Evolutionary conservation across 2,113 vertebrate genomes (phyloP).

Genomic region (Etia nguti): DNA sequence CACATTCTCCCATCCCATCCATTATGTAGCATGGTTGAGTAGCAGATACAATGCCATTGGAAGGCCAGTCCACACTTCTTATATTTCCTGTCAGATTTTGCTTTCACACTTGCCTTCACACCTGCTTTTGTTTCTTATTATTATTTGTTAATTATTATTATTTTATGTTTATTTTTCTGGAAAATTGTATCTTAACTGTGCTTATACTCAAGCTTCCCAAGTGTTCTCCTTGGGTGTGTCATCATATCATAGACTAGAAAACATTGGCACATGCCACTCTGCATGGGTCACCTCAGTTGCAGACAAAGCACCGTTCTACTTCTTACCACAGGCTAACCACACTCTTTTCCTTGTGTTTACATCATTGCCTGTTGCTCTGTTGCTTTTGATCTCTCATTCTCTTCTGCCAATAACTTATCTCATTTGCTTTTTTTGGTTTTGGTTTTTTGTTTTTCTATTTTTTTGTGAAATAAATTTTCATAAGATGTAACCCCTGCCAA

Average conservation of each 20-base stretch:
- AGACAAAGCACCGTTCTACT: slow-evolving; percentile 53
- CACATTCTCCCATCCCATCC: slow-evolving; percentile 86
- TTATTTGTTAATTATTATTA: background rate
- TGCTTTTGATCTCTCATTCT: slow-evolving; percentile 71
- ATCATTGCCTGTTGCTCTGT: slow-evolving; percentile 75
- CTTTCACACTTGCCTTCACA: slow-evolving; percentile 53
- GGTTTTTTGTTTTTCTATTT: background rate
- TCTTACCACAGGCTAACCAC: slow-evolving; percentile 36
- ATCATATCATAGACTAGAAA: slow-evolving; percentile 56
- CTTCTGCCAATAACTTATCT: slow-evolving; percentile 50
- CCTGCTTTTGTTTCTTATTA: slow-evolving; percentile 24
- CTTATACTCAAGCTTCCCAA: slow-evolving; percentile 58
- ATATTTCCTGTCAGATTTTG: slow-evolving; percentile 42
- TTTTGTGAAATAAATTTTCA: slow-evolving; percentile 63
- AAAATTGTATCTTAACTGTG: slow-evolving; percentile 62
- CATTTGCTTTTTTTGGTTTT: slow-evolving; percentile 56
- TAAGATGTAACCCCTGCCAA: slow-evolving; percentile 61
- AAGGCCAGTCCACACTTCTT: slow-evolving; percentile 63
- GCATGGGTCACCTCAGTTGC: slow-evolving; percentile 66
- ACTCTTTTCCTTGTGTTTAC: slow-evolving; percentile 52
- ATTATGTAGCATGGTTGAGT: slow-evolving; percentile 83
- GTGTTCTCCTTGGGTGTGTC: slow-evolving; percentile 66
- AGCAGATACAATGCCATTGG: slow-evolving; percentile 75
- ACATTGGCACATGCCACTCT: slow-evolving; percentile 59
- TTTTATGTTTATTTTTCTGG: slow-evolving; percentile 38